phyloP scores from a whole-genome alignment of 2,113 vertebrate genomes.

The Tenebrosternarchus preto region DNA sequence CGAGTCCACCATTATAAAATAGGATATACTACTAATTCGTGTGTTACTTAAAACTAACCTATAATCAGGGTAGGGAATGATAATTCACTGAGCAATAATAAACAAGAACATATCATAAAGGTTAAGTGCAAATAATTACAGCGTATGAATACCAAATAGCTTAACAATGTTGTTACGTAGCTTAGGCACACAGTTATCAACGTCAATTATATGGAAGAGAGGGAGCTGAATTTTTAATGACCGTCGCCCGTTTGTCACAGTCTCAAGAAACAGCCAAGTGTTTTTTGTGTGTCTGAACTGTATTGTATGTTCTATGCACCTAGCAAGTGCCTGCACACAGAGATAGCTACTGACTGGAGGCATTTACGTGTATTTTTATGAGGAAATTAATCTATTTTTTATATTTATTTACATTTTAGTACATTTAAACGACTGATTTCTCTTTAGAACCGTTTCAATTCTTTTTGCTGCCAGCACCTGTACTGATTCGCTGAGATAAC shows the following conservation, averaged over 20 bases:
- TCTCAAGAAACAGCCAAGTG: constrained; percentile 1
- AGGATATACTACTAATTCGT: not conserved
- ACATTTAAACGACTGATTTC: too few relatives aligned
- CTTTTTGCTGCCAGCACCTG: too few relatives aligned
- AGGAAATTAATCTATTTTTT: too few relatives aligned
- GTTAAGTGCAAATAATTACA: constrained; percentile 18
- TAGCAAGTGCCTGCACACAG: too few relatives aligned
- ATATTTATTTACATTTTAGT: too few relatives aligned
- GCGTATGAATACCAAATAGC: not conserved
- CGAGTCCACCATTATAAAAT: not conserved
- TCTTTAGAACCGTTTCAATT: too few relatives aligned
- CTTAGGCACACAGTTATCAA: constrained; percentile 17
- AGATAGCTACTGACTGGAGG: too few relatives aligned
- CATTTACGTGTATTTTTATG: too few relatives aligned
- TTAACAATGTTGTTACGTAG: not conserved
- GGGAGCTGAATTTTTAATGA: constrained; percentile 32
- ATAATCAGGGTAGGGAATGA: constrained; percentile 20
- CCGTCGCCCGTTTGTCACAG: constrained; percentile 9
- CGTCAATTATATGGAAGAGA: constrained; percentile 8
- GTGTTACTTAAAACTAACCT: not conserved
- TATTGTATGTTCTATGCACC: not conserved
- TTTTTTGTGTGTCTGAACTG: not conserved
- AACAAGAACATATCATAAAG: too few relatives aligned
- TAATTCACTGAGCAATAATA: too few relatives aligned
- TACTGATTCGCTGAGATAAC: too few relatives aligned